A percentile compares a stretch with the other conserved stretches of the same genome.
phyloP scores from a whole-genome alignment of 2,113 vertebrate genomes.

The Isichthys henryi region DNA sequence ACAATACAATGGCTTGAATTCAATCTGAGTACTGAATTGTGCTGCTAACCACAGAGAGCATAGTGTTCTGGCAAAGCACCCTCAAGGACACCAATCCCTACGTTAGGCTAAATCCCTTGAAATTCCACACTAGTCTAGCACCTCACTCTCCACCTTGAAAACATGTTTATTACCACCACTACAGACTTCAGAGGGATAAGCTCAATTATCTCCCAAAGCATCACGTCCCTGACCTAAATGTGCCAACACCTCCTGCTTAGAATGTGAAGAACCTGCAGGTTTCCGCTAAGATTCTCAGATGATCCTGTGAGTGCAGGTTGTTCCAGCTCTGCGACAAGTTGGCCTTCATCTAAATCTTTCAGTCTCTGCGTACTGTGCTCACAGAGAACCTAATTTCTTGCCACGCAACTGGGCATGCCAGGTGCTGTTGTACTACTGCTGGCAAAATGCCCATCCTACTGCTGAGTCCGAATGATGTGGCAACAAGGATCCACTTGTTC shows the following conservation, averaged over 20 bases:
- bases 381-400: neutral
- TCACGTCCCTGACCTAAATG: constrained; percentile 1
- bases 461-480: neutral
- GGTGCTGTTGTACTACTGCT: neutral
- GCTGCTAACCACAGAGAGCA: neutral
- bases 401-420: neutral
- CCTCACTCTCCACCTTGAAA: neutral
- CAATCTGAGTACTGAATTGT: neutral
- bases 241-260: neutral
- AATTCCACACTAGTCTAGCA: neutral
- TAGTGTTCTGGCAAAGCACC: neutral
- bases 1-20: neutral
- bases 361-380: neutral
- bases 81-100: neutral
- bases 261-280: neutral
- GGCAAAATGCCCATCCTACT: neutral
- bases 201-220: neutral
- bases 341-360: neutral
- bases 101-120: neutral
- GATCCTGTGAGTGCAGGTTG: neutral
- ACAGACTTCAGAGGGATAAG: neutral
- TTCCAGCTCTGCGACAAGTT: neutral
- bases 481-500: neutral
- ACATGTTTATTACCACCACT: neutral
- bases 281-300: neutral